Conservation (phyloP, 2,113 vertebrate genomes). For the Takifugu bimaculatus region DNA sequence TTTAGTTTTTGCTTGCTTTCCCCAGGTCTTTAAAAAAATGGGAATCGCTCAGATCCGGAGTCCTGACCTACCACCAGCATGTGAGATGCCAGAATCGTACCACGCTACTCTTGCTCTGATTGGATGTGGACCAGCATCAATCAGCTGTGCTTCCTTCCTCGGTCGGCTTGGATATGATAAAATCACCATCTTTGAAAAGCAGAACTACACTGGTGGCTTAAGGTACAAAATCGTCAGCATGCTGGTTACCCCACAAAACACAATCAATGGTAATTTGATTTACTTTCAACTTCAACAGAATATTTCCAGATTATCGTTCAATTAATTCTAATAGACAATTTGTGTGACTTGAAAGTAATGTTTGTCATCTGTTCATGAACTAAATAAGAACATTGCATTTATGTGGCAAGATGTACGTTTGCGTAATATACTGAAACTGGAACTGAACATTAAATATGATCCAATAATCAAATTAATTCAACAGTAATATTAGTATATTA, state of each 20-base stretch:
- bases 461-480: too few relatives aligned
- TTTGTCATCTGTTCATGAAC: too few relatives aligned
- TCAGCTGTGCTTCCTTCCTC: constrained; percentile 70
- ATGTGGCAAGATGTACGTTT: too few relatives aligned
- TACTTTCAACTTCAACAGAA: too few relatives aligned
- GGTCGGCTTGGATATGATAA: constrained; percentile 68
- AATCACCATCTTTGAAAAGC: constrained; percentile 65
- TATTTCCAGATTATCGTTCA: too few relatives aligned
- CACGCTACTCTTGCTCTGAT: constrained; percentile 61
- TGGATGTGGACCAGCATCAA: constrained; percentile 67
- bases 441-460: too few relatives aligned
- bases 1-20: constrained; percentile 5
- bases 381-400: too few relatives aligned
- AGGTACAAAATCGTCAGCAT: constrained; percentile 43
- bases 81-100: constrained; percentile 62
- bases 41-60: constrained; percentile 65
- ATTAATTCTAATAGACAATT: too few relatives aligned
- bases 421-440: too few relatives aligned
- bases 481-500: too few relatives aligned
- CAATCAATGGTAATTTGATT: too few relatives aligned
- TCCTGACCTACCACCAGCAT: constrained; percentile 57
- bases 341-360: too few relatives aligned
- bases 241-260: not conserved
- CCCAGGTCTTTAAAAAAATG: constrained; percentile 67
- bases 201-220: constrained; percentile 65